Conservation (phyloP, 1,140 invertebrate species). For the Paralvinella palmiformis region DNA sequence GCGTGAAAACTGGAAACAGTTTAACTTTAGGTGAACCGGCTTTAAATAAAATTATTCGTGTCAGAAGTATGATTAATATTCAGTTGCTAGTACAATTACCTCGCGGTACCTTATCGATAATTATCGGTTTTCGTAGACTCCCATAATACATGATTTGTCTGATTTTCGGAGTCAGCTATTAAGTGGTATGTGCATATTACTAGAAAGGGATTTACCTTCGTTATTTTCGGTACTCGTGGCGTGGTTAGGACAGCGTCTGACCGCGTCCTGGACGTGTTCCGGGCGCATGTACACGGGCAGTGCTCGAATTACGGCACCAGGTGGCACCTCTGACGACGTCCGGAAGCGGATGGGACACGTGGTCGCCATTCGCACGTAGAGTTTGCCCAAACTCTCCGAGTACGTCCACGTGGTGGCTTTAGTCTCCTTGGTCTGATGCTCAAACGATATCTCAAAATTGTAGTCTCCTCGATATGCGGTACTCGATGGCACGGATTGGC, state of each 20-base stretch:
- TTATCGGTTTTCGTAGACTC: no score
- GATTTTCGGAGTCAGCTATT: no score
- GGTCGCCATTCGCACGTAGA: slow-evolving; percentile 59
- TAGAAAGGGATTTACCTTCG: slow-evolving; percentile 29
- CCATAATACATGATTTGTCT: no score
- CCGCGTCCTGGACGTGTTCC: slow-evolving; percentile 56
- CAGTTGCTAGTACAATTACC: no score
- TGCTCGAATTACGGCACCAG: slow-evolving; percentile 52
- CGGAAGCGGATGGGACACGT: slow-evolving; percentile 55
- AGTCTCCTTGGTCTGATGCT: slow-evolving; percentile 47
- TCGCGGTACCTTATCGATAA: no score
- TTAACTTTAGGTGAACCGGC: no score
- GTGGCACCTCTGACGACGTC: slow-evolving; percentile 26
- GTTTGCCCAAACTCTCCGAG: slow-evolving; percentile 54
- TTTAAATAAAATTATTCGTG: background rate
- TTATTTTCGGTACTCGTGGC: slow-evolving; percentile 42
- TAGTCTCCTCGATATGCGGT: slow-evolving; percentile 45
- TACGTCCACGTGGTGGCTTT: slow-evolving; percentile 56
- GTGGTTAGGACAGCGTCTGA: slow-evolving; percentile 58
- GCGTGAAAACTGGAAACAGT: no score
- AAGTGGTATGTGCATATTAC: background rate
- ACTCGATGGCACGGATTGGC: slow-evolving; percentile 31
- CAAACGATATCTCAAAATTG: slow-evolving; percentile 44
- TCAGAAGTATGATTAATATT: background rate
- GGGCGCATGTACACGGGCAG: slow-evolving; percentile 57